Conservation (phyloP, 2,888 invertebrate genomes). For the Noctua pronuba region DNA sequence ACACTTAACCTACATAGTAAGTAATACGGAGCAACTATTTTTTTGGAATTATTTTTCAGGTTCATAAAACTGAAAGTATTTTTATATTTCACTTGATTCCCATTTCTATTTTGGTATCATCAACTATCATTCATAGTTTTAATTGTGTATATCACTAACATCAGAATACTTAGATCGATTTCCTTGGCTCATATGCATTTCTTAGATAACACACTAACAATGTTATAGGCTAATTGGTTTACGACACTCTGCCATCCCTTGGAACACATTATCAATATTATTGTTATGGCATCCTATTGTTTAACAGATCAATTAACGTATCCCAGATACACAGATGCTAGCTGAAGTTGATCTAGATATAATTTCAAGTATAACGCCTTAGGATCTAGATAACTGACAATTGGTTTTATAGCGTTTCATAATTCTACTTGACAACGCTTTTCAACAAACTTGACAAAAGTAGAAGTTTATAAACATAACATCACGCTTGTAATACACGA, state of each 20-base stretch:
- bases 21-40: neutral
- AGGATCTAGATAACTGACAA: neutral
- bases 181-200: neutral
- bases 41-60: neutral
- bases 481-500: no score
- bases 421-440: neutral
- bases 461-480: no score
- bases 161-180: neutral
- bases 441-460: no score
- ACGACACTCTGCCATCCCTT: neutral
- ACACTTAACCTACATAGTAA: no score
- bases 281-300: slow-evolving; percentile 4
- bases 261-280: slow-evolving; percentile 15
- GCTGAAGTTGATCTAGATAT: neutral
- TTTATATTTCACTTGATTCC: neutral
- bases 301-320: slow-evolving; percentile 14
- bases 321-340: neutral
- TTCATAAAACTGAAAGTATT: neutral
- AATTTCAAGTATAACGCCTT: neutral
- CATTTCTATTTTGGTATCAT: neutral
- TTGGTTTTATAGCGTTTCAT: neutral
- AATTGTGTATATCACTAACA: neutral
- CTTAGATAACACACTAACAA: neutral
- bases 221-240: slow-evolving; percentile 5
- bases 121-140: neutral